Conservation (phyloP, 2,888 invertebrate species). For the Gerosis bhagava region DNA sequence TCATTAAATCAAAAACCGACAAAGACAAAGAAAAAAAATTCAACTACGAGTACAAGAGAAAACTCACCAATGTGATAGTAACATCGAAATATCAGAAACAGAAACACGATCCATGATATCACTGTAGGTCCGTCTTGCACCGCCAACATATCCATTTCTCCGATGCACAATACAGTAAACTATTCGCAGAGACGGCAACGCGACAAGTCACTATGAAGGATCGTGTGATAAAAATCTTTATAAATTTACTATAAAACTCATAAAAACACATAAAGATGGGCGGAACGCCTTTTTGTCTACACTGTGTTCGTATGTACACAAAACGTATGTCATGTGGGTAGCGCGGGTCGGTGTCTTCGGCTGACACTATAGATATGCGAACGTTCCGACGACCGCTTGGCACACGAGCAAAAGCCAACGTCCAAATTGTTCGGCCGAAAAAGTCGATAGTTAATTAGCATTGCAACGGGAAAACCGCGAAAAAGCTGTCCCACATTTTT, state of each 20-base stretch:
- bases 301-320: conserved; percentile 36
- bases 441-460: conserved; percentile 49
- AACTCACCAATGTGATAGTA: conserved; percentile 62
- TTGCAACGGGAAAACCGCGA: too few relatives aligned
- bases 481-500: too few relatives aligned
- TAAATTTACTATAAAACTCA: conserved; percentile 5
- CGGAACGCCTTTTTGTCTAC: conserved; percentile 35
- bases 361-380: conserved; percentile 70
- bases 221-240: conserved; percentile 22
- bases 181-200: conserved; percentile 6
- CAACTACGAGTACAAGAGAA: too few relatives aligned
- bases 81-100: conserved; percentile 68
- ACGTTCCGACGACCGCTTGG: conserved; percentile 64
- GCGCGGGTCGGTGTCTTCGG: conserved; percentile 70
- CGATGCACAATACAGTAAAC: background rate
- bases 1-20: background rate
- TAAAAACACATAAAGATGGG: conserved; percentile 5
- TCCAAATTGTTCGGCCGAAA: conserved; percentile 62
- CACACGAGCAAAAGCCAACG: conserved; percentile 61
- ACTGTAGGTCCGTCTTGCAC: conserved; percentile 71
- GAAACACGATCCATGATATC: conserved; percentile 71
- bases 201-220: conserved; percentile 13
- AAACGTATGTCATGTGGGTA: conserved; percentile 62
- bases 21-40: background rate
- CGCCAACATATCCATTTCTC: conserved; percentile 54